phyloP scores from a whole-genome alignment of 2,888 invertebrate genomes.

The Papilio protenor region DNA sequence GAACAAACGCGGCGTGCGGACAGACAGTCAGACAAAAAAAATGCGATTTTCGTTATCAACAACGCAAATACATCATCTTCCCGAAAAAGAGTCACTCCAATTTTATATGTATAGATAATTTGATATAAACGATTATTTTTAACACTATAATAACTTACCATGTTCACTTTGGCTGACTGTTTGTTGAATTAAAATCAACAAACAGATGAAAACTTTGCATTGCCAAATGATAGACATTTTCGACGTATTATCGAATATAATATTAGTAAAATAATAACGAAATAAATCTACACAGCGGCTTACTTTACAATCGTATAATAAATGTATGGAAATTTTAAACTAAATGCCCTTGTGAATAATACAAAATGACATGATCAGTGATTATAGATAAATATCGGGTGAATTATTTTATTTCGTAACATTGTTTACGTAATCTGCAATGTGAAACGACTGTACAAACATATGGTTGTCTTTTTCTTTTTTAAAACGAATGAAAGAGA shows the following conservation, averaged over 20 bases:
- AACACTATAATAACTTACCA: slow-evolving; percentile 39
- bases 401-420: slow-evolving; percentile 40
- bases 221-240: slow-evolving; percentile 49
- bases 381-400: slow-evolving; percentile 41
- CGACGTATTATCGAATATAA: slow-evolving; percentile 49
- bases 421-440: slow-evolving; percentile 11
- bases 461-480: neutral
- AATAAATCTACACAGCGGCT: slow-evolving; percentile 48
- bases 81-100: too few relatives aligned
- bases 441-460: neutral
- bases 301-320: slow-evolving; percentile 51
- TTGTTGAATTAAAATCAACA: slow-evolving; percentile 46
- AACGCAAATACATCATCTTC: too few relatives aligned
- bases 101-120: too few relatives aligned
- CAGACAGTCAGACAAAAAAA: too few relatives aligned
- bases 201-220: slow-evolving; percentile 47
- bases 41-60: too few relatives aligned
- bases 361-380: slow-evolving; percentile 39
- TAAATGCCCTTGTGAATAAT: slow-evolving; percentile 34
- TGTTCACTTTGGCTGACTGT: slow-evolving; percentile 43
- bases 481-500: neutral
- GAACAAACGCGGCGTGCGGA: too few relatives aligned
- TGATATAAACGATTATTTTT: too few relatives aligned
- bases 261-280: slow-evolving; percentile 52
- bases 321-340: slow-evolving; percentile 26